phyloP scores from a whole-genome alignment of 1,140 invertebrate genomes.

The Drosophila yakuba region DNA sequence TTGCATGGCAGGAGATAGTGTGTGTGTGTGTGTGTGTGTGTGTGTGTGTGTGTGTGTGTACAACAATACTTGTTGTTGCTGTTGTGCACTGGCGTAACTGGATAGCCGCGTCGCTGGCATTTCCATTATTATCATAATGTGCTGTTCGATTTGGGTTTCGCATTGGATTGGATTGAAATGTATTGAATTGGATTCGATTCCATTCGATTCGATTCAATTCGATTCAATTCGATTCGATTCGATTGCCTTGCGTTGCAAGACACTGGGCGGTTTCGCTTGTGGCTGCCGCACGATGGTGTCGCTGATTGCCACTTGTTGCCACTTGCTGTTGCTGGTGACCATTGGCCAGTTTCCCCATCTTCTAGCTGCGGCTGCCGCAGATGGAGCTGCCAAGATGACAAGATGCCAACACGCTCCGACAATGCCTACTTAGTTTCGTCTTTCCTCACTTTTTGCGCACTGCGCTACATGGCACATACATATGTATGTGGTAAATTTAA shows the following conservation, averaged over 20 bases:
- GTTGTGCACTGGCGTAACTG: slow-evolving; percentile 52
- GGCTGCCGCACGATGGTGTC: slow-evolving; percentile 12
- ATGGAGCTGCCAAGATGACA: slow-evolving; percentile 77
- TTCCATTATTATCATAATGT: slow-evolving; percentile 81
- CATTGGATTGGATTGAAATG: slow-evolving; percentile 13
- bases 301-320: slow-evolving; percentile 1
- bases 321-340: neutral
- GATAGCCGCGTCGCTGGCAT: slow-evolving; percentile 62
- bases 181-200: slow-evolving; percentile 11
- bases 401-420: slow-evolving; percentile 72
- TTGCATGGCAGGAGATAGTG: neutral
- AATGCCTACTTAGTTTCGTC: slow-evolving; percentile 61
- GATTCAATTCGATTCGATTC: neutral
- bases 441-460: slow-evolving; percentile 11
- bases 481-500: slow-evolving; percentile 64
- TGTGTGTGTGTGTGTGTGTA: slow-evolving; percentile 1
- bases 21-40: neutral
- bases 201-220: neutral
- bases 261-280: slow-evolving; percentile 40
- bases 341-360: neutral
- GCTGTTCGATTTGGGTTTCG: slow-evolving; percentile 47
- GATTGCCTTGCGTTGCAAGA: slow-evolving; percentile 48
- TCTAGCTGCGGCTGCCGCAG: slow-evolving; percentile 53
- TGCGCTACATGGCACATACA: slow-evolving; percentile 34
- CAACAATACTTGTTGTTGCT: no score